Percentiles rank a stretch among this genome's conserved stretches.
Conservation (phyloP, 1,140 invertebrate species). For the Mizuhopecten yessoensis region DNA sequence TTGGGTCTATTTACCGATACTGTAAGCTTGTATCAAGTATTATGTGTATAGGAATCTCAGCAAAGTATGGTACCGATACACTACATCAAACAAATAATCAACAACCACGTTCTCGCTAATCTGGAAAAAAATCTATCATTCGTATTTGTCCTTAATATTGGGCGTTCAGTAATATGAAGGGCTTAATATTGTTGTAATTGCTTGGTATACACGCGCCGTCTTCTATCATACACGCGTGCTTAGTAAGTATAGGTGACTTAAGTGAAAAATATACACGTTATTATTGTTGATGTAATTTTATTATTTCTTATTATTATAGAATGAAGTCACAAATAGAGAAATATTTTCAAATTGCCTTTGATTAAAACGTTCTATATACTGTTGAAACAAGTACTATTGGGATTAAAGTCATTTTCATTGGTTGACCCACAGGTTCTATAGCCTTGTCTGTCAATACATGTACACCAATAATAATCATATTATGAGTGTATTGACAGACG, state of each 20-base stretch:
- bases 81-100: not conserved
- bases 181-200: not conserved
- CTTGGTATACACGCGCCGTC: not conserved
- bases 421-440: too few relatives aligned
- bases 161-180: not conserved
- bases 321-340: too few relatives aligned
- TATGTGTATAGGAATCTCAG: not conserved
- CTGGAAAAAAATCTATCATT: not conserved
- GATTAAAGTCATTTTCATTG: too few relatives aligned
- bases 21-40: constrained; percentile 4
- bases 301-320: too few relatives aligned
- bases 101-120: not conserved
- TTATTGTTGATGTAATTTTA: too few relatives aligned
- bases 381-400: too few relatives aligned
- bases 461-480: too few relatives aligned
- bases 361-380: too few relatives aligned
- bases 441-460: too few relatives aligned
- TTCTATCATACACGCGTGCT: not conserved
- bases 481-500: too few relatives aligned
- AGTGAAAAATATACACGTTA: too few relatives aligned
- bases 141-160: not conserved
- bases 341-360: too few relatives aligned
- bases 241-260: not conserved
- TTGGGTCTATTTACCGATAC: not conserved
- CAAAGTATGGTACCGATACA: not conserved